These are phyloP conservation scores for Poecilia velifera DNA, from an alignment of 2,797 vertebrate genomes.

Conservation along the genomic window DNA sequence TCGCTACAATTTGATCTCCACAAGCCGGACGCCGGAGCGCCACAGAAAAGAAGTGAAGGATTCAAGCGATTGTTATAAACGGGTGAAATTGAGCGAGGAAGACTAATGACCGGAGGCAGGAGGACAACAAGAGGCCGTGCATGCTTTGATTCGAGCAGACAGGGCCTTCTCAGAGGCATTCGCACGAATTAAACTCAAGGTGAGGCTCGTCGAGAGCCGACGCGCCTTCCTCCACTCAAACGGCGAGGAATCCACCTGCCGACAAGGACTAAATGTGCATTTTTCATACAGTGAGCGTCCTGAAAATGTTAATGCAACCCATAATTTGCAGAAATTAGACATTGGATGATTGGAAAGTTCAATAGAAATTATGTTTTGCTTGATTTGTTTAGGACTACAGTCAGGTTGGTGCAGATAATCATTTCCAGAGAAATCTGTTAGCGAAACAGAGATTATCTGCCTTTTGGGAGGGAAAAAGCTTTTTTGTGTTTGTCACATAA, in stretches of 20 bases:
- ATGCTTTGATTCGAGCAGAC: conserved; percentile 65
- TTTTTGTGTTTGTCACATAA: background rate
- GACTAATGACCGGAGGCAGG: conserved; percentile 60
- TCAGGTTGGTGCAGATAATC: background rate
- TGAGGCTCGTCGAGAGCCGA: conserved; percentile 27
- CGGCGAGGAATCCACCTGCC: background rate
- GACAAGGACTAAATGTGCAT: background rate
- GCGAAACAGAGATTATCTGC: conserved; percentile 2
- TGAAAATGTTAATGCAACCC: background rate
- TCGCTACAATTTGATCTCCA: background rate
- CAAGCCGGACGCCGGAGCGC: background rate
- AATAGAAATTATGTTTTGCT: background rate
- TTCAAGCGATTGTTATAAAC: conserved; percentile 17
- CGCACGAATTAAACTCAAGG: conserved; percentile 62
- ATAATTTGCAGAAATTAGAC: background rate
- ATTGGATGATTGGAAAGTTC: background rate
- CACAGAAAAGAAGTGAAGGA: conserved; percentile 7
- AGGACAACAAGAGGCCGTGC: conserved; percentile 54
- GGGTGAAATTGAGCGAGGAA: conserved; percentile 38
- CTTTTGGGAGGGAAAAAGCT: background rate
- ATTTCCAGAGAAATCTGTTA: conserved; percentile 3
- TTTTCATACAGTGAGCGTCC: background rate
- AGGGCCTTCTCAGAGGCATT: conserved; percentile 54
- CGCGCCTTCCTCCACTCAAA: conserved; percentile 36
- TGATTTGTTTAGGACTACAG: background rate